These are phyloP conservation scores for Cyanocitta stelleri DNA, from an alignment of 2,113 vertebrate species.

Conservation along the genomic window DNA sequence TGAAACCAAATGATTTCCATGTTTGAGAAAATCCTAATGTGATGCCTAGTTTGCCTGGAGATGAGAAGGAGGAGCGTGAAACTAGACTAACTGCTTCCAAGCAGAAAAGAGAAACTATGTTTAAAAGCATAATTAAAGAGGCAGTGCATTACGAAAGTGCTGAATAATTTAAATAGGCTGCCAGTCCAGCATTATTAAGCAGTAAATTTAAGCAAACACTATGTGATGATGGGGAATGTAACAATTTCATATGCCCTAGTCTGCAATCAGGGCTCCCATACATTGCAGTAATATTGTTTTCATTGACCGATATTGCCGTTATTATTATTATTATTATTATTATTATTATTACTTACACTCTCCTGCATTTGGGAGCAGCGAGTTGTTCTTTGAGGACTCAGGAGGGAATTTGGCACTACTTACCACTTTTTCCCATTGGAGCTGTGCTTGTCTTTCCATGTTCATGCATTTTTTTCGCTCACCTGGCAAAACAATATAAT, in stretches of 20 bases:
- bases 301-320: background rate
- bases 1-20: background rate
- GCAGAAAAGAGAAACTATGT: conserved; percentile 9
- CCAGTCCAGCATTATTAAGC: background rate
- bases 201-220: conserved; percentile 17
- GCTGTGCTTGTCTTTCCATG: background rate
- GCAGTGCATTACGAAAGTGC: conserved; percentile 7
- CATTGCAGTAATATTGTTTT: background rate
- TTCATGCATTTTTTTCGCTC: background rate
- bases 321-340: background rate
- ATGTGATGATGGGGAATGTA: background rate
- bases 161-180: conserved; percentile 38
- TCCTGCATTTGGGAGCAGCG: background rate
- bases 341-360: background rate
- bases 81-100: conserved; percentile 24
- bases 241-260: background rate
- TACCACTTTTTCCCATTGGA: background rate
- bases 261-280: background rate
- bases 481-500: background rate
- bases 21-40: background rate
- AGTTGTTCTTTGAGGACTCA: background rate
- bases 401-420: background rate
- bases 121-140: conserved; percentile 52
- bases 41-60: background rate
- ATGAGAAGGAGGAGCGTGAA: background rate